Conservation (phyloP, 2,113 vertebrate species). For the Falco punctatus region DNA sequence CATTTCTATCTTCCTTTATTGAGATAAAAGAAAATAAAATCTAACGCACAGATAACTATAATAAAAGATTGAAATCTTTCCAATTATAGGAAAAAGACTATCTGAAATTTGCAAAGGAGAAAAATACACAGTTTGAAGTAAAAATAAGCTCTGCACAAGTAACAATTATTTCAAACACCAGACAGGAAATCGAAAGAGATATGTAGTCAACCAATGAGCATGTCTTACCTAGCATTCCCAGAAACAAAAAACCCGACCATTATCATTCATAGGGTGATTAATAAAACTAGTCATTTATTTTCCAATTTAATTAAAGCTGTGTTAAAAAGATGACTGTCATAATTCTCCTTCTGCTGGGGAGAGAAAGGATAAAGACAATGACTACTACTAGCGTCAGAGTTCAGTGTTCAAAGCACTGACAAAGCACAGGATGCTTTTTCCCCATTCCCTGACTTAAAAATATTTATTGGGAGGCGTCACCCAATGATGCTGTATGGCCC, state of each 20-base stretch:
- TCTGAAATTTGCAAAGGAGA: not conserved
- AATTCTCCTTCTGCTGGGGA: not conserved
- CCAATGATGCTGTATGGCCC: accelerated
- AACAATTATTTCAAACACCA: not conserved
- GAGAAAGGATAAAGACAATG: not conserved
- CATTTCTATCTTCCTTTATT: not conserved
- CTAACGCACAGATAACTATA: not conserved
- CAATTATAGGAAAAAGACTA: not conserved
- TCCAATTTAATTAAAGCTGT: not conserved
- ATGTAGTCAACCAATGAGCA: not conserved
- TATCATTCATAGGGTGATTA: not conserved
- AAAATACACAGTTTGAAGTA: not conserved
- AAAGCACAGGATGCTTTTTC: not conserved
- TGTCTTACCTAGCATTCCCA: not conserved
- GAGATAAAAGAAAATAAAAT: not conserved
- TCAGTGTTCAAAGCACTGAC: not conserved
- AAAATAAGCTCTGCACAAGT: not conserved
- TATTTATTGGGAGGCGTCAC: not conserved
- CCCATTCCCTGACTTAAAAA: not conserved
- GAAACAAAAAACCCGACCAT: not conserved
- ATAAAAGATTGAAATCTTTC: not conserved
- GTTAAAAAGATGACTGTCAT: not conserved
- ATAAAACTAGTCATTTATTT: slow-evolving; percentile 21
- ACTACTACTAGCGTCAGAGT: not conserved
- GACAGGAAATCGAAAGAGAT: not conserved